Percentiles rank a stretch among this genome's conserved stretches.
These are phyloP conservation scores for Ennomos erosarius DNA, from an alignment of 2,888 invertebrate species.

Conservation along the genomic window DNA sequence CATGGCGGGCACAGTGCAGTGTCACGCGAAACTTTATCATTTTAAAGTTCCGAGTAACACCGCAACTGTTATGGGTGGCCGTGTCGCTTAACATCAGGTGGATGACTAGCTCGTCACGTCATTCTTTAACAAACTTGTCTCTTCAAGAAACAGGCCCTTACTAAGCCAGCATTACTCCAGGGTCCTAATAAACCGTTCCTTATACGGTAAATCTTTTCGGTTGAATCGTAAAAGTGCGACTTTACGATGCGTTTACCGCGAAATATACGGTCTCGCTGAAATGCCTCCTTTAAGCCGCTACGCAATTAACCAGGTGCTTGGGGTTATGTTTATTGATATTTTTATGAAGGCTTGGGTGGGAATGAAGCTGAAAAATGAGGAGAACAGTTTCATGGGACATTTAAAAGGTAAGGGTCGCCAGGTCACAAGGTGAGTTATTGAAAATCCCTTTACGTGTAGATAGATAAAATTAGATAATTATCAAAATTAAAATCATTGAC, in stretches of 20 bases:
- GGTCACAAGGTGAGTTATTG: too few relatives aligned
- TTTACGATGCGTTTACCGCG: constrained; percentile 61
- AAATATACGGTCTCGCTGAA: constrained; percentile 42
- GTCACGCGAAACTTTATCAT: too few relatives aligned
- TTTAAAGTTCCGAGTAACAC: too few relatives aligned
- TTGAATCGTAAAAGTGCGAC: constrained; percentile 57
- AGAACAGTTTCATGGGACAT: background rate
- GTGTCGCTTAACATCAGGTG: too few relatives aligned
- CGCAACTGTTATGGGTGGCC: too few relatives aligned
- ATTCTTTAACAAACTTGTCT: constrained; percentile 3
- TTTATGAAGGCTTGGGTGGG: constrained; percentile 41
- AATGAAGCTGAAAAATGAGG: background rate
- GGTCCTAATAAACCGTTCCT: constrained; percentile 51
- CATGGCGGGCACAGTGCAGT: too few relatives aligned
- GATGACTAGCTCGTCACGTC: too few relatives aligned
- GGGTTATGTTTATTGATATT: constrained; percentile 56
- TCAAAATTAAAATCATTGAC: too few relatives aligned
- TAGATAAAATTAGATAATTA: too few relatives aligned
- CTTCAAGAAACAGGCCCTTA: constrained; percentile 10
- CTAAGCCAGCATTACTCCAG: constrained; percentile 39
- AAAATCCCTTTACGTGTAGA: too few relatives aligned
- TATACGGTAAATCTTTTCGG: constrained; percentile 60
- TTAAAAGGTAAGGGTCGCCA: background rate
- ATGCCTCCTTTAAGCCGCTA: constrained; percentile 36
- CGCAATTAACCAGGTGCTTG: constrained; percentile 42